Evolutionary conservation across 2,113 vertebrate genomes (phyloP), one percentile per base, ranked within the genome.

Genomic region (Lethenteron camtschaticum): DNA sequence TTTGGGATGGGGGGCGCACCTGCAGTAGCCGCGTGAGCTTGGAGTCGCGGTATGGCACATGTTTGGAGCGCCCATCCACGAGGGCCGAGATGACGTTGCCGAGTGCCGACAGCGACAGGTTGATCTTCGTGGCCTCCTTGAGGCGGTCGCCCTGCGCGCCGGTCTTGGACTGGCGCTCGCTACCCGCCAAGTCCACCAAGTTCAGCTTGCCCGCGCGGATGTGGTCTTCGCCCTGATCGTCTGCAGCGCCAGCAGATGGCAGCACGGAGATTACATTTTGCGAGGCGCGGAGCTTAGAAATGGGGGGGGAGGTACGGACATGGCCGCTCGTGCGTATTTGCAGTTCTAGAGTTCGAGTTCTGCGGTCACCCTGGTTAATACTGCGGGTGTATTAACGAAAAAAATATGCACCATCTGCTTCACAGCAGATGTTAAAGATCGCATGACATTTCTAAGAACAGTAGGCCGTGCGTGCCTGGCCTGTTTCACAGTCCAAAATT

Each of bases 51-150:
- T 84, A 91, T 55, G 87, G 88, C 70, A 94, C 75, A 73, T 91
- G 85, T 3, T 78, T 85, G 70, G 84, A 83, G 72, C 82, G 83
- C 3, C 87, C 85, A 0, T 86, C 83, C 8, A 85, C 87, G 75
- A 96, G 81, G 1, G 86, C 88, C 0, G 84, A 91, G 80, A 89
- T 90, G 78, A 92, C 83, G 0, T 88, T 94, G 60, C 89, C 86
- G 78, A 92, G 78, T 41, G 94, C 94, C 0, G 94, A 99, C 11
- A 99, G 88, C 1, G 94, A 99, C 55, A 99, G 86, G 56, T 87
- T 91, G 80, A 94, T 90, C 79, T 89, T 92, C 69, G 85, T 87
- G 78, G 87, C 86, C 70, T 92, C 87, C 2, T 81, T 85, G 69
- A 94, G 85, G 2, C 79, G 79, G 70, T 90, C 86, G 1, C 89